Evolutionary conservation across 2,888 invertebrate species (phyloP).

Genomic region (Agriopis marginaria): DNA sequence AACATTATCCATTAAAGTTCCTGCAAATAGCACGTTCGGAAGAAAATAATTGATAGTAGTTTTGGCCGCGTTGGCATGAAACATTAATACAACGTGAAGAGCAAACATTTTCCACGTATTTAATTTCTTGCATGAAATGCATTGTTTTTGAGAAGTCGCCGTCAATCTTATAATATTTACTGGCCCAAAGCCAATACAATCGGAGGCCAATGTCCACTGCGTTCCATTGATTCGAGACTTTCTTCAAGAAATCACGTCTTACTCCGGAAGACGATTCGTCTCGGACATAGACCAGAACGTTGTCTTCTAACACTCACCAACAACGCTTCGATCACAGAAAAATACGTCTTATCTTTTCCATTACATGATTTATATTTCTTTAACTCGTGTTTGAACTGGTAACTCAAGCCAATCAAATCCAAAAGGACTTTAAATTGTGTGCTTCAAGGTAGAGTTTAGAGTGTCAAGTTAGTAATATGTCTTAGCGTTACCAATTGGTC

Average conservation of each 20-base stretch:
- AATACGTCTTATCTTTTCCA: conserved; percentile 38
- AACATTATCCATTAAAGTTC: no score
- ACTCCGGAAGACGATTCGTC: conserved; percentile 84
- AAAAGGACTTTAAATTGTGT: conserved; percentile 35
- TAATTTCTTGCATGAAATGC: not conserved
- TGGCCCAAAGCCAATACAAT: conserved; percentile 65
- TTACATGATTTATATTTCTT: conserved; percentile 4
- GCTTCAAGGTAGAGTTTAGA: conserved; percentile 45
- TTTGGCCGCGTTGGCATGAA: no score
- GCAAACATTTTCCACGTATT: not conserved
- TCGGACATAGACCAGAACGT: conserved; percentile 79
- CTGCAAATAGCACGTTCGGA: not conserved
- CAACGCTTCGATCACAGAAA: conserved; percentile 44
- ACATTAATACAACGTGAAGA: no score
- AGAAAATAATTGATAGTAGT: no score
- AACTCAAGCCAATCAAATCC: not conserved
- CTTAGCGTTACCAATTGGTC: conserved; percentile 67
- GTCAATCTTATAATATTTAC: conserved; percentile 37
- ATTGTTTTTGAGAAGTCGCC: not conserved
- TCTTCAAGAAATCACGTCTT: conserved; percentile 84
- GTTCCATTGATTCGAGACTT: conserved; percentile 80
- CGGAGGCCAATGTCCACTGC: conserved; percentile 81
- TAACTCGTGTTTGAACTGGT: not conserved
- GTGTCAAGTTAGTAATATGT: conserved; percentile 44
- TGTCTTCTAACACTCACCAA: conserved; percentile 62